Conservation (phyloP, 1,140 invertebrate species). For the Pseudomyrmex gracilis region DNA sequence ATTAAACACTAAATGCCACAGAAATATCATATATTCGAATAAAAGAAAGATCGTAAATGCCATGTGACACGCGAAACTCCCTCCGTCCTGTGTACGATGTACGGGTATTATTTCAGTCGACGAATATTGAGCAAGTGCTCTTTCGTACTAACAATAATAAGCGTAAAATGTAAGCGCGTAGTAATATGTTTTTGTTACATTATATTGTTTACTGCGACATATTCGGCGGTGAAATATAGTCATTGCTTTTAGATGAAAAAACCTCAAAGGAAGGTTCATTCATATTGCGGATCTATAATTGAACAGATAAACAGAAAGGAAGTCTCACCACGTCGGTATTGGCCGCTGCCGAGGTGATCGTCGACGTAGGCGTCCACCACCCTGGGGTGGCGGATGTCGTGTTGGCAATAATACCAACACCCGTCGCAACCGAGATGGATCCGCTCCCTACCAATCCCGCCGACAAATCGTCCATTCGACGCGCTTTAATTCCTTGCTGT, state of each 20-base stretch:
- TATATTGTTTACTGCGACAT: no score
- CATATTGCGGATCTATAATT: background rate
- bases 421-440: conserved; percentile 80
- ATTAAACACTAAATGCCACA: conserved; percentile 49
- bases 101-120: no score
- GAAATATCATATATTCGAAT: conserved; percentile 46
- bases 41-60: conserved; percentile 35
- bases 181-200: no score
- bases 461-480: conserved; percentile 82
- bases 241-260: no score
- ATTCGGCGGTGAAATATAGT: no score
- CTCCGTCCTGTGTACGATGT: background rate
- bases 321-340: conserved; percentile 83
- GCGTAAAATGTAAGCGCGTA: no score
- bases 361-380: conserved; percentile 83
- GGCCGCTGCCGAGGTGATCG: conserved; percentile 79
- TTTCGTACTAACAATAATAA: no score
- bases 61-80: conserved; percentile 25
- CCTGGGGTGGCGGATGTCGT: conserved; percentile 75
- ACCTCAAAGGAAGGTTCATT: no score
- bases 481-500: conserved; percentile 76
- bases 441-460: conserved; percentile 80
- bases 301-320: background rate
- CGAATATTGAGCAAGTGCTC: background rate
- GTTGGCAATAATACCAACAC: conserved; percentile 77